Percentiles rank a stretch among this genome's conserved stretches.
These are phyloP conservation scores for Oligia latruncula DNA, from an alignment of 2,888 invertebrate species.

Conservation along the genomic window DNA sequence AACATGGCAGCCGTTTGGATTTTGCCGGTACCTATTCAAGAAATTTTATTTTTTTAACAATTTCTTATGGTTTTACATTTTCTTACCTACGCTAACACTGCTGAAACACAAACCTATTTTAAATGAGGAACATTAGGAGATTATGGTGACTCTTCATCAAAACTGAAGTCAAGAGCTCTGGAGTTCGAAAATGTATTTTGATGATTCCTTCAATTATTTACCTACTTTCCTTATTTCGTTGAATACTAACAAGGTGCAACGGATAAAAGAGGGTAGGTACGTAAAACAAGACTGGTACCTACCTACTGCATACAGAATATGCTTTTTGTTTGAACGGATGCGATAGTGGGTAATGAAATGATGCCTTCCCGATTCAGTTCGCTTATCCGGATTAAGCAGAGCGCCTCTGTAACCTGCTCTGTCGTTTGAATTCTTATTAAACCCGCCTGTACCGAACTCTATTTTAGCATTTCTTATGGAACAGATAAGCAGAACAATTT, in stretches of 20 bases:
- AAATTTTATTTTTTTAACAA: background rate
- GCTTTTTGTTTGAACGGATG: conserved; percentile 78
- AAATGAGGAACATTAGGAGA: background rate
- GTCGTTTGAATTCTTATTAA: conserved; percentile 81
- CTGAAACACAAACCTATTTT: background rate
- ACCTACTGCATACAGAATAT: conserved; percentile 67
- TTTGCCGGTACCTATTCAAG: background rate
- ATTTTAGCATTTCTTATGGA: conserved; percentile 71
- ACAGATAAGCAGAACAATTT: conserved; percentile 79
- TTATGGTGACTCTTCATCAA: background rate
- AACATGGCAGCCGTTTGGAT: background rate
- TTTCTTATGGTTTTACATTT: background rate
- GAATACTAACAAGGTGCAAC: conserved; percentile 49
- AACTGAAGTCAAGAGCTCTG: background rate
- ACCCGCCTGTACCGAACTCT: conserved; percentile 66
- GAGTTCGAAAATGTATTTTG: background rate
- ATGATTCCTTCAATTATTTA: background rate
- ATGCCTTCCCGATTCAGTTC: conserved; percentile 77
- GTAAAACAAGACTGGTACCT: conserved; percentile 47
- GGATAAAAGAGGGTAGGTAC: conserved; percentile 49
- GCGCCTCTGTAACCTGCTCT: conserved; percentile 82
- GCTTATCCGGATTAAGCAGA: conserved; percentile 81
- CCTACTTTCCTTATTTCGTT: conserved; percentile 18
- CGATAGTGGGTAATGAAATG: conserved; percentile 82
- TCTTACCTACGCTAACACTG: background rate